These are phyloP conservation scores for Nannospalax galili DNA, from an alignment of 2,113 vertebrate species.

Conservation along the genomic window DNA sequence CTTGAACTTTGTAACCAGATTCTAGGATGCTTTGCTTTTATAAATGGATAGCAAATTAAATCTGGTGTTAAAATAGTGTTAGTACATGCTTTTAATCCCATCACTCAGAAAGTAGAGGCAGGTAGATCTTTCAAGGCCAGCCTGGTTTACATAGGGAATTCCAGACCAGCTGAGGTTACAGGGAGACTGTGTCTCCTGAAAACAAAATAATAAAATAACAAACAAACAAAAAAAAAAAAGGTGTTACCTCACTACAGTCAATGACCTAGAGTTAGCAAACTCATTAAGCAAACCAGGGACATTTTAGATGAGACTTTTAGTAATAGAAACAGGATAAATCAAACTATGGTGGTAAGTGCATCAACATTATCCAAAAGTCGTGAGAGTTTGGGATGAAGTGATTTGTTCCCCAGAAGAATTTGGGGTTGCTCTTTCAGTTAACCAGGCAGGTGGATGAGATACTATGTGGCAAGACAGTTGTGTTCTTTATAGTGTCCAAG, in stretches of 20 bases:
- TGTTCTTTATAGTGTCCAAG: background rate
- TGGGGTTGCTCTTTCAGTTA: slow-evolving; percentile 3
- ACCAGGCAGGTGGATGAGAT: background rate
- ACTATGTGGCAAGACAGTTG: background rate
- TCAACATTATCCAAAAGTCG: background rate
- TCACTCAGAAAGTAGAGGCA: too few relatives aligned
- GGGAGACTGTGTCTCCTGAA: too few relatives aligned
- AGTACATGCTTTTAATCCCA: too few relatives aligned
- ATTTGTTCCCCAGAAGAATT: slow-evolving; percentile 14
- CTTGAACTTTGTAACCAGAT: slow-evolving; percentile 12
- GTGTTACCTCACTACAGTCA: background rate
- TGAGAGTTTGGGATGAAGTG: background rate
- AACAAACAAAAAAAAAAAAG: too few relatives aligned
- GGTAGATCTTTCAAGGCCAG: too few relatives aligned
- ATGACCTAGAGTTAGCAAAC: background rate
- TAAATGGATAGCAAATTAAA: slow-evolving; percentile 48
- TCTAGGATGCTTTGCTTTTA: slow-evolving; percentile 30
- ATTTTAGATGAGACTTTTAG: background rate
- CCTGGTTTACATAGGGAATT: too few relatives aligned
- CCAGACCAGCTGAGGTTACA: too few relatives aligned
- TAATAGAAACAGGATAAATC: slow-evolving; percentile 23
- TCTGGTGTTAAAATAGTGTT: background rate
- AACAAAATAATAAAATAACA: too few relatives aligned
- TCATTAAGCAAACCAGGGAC: background rate
- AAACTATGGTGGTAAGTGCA: background rate